These are phyloP conservation scores for Polyommatus iphigenia DNA, from an alignment of 2,888 invertebrate genomes.

Conservation along the genomic window DNA sequence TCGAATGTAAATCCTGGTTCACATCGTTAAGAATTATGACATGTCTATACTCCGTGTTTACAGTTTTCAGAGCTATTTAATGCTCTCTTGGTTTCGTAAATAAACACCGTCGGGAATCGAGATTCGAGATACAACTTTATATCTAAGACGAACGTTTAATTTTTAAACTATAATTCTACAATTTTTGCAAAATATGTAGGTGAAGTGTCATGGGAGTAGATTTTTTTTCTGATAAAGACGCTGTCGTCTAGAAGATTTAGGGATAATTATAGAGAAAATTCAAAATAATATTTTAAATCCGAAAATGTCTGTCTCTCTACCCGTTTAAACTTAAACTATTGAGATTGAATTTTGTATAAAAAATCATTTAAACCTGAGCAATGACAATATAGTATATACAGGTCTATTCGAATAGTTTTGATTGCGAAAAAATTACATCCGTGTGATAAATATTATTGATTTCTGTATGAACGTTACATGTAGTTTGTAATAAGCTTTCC, in stretches of 20 bases:
- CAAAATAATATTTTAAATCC: background rate
- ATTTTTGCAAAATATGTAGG: background rate
- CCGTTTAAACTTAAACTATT: no score
- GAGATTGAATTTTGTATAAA: background rate
- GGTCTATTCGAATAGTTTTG: no score
- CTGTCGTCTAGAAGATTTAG: no score
- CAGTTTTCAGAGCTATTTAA: slow-evolving; percentile 1
- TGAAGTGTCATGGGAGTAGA: no score
- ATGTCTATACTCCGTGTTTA: slow-evolving; percentile 5
- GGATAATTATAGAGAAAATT: no score
- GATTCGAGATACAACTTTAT: background rate
- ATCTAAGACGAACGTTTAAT: background rate
- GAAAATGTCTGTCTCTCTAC: background rate
- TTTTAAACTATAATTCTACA: background rate
- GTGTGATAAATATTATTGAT: no score
- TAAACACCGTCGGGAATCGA: background rate
- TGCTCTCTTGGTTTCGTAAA: background rate
- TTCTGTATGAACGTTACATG: no score
- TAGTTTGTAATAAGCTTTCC: no score
- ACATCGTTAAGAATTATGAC: slow-evolving; percentile 5
- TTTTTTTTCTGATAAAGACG: no score
- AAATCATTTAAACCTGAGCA: background rate
- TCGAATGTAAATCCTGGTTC: background rate
- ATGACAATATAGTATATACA: no score
- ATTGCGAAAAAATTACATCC: no score